phyloP scores from a whole-genome alignment of 2,113 vertebrate genomes.

The Phocoena sinus region DNA sequence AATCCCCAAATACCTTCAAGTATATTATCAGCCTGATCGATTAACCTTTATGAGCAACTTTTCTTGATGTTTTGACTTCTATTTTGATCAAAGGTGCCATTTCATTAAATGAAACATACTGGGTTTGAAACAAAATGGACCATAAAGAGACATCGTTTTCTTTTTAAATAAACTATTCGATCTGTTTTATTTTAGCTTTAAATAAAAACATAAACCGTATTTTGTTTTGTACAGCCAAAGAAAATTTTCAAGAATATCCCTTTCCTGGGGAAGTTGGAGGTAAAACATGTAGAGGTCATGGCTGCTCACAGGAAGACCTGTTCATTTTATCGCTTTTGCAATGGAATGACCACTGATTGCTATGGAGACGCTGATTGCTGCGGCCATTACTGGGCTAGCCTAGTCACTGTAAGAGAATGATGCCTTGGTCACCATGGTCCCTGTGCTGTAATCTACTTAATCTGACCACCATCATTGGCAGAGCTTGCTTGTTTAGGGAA shows the following conservation, averaged over 20 bases:
- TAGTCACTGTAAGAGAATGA: constrained; percentile 58
- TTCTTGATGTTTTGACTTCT: neutral
- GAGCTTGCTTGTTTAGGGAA: constrained; percentile 17
- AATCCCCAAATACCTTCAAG: neutral
- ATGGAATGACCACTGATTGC: constrained; percentile 74
- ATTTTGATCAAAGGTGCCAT: neutral
- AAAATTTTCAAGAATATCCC: constrained; percentile 56
- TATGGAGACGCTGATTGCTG: constrained; percentile 76
- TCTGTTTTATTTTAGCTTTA: neutral
- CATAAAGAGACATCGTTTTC: neutral
- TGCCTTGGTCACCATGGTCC: neutral
- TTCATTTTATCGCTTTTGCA: constrained; percentile 63
- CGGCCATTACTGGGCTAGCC: constrained; percentile 56
- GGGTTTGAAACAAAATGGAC: neutral
- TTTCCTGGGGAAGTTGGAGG: constrained; percentile 75
- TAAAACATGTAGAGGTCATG: constrained; percentile 70
- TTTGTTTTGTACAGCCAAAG: constrained; percentile 68
- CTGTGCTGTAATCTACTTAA: neutral
- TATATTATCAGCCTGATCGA: neutral
- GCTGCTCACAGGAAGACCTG: constrained; percentile 56
- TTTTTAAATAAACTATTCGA: neutral
- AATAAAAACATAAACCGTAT: constrained; percentile 33
- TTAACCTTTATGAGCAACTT: neutral
- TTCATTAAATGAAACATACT: neutral
- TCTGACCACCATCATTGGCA: neutral